These are phyloP conservation scores for Leptatherina wallacei DNA, from an alignment of 2,797 vertebrate species.

Conservation along the genomic window DNA sequence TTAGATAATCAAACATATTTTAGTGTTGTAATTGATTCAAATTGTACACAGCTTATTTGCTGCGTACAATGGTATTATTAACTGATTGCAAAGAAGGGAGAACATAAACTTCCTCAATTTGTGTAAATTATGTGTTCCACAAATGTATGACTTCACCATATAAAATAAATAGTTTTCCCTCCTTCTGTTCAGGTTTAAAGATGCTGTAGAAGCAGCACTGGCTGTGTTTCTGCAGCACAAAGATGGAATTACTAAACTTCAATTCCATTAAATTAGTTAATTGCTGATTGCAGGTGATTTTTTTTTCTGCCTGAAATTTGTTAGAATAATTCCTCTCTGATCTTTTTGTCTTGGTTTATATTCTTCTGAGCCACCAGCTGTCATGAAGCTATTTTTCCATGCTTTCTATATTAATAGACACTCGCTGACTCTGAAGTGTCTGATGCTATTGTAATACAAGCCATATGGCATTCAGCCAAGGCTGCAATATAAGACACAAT, in stretches of 20 bases:
- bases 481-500: constrained; percentile 74
- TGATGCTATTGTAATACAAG: constrained; percentile 70
- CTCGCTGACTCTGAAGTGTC: constrained; percentile 73
- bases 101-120: constrained; percentile 5
- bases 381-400: constrained; percentile 70
- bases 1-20: background rate
- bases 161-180: background rate
- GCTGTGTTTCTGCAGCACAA: constrained; percentile 14
- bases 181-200: constrained; percentile 10
- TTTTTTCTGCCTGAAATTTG: constrained; percentile 51
- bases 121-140: background rate
- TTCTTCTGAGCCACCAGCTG: constrained; percentile 69
- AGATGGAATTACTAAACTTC: constrained; percentile 41
- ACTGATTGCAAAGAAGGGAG: background rate
- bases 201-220: background rate
- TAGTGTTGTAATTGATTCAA: background rate
- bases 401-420: constrained; percentile 78
- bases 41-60: background rate
- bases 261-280: constrained; percentile 57
- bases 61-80: background rate
- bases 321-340: constrained; percentile 56
- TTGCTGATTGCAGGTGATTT: constrained; percentile 62
- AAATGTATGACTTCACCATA: background rate
- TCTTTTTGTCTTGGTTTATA: constrained; percentile 61
- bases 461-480: constrained; percentile 67